Evolutionary conservation across 2,113 vertebrate genomes (phyloP).

Genomic region (Myrmecobius fasciatus): DNA sequence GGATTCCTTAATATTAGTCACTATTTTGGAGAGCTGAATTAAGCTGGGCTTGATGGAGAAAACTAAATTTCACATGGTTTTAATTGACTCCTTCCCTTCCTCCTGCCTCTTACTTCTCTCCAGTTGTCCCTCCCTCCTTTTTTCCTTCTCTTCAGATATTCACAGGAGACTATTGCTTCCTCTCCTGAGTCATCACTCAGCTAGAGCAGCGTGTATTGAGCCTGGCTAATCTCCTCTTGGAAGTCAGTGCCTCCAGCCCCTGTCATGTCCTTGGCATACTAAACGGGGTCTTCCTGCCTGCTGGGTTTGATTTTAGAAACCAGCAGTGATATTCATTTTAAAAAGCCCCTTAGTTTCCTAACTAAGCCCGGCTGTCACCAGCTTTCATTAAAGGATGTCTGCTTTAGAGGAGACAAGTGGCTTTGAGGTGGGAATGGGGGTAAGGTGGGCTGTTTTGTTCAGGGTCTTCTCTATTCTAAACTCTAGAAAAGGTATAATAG

Average conservation of each 20-base stretch:
- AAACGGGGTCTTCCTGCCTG: neutral
- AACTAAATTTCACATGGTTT: neutral
- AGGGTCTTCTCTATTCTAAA: neutral
- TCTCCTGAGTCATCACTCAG: conserved; percentile 3
- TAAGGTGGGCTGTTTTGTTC: neutral
- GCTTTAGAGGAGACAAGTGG: neutral
- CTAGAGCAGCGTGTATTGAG: neutral
- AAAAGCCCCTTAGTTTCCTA: neutral
- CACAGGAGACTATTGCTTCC: neutral
- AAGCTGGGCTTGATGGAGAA: neutral
- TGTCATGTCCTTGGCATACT: neutral
- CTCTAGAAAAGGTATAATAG: neutral
- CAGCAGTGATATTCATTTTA: neutral
- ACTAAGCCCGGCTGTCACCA: accelerated
- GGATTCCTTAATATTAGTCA: neutral
- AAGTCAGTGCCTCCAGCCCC: neutral
- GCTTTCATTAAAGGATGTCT: neutral
- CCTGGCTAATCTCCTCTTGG: conserved; percentile 3
- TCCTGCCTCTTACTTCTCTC: neutral
- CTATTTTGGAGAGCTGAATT: neutral
- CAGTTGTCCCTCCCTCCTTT: neutral
- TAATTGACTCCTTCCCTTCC: neutral
- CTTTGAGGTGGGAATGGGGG: neutral
- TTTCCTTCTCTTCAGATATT: neutral
- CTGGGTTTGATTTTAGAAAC: neutral